Percentiles rank a stretch among this genome's conserved stretches.
Conservation (phyloP, 2,113 vertebrate species). For the Zosterops borbonicus region DNA sequence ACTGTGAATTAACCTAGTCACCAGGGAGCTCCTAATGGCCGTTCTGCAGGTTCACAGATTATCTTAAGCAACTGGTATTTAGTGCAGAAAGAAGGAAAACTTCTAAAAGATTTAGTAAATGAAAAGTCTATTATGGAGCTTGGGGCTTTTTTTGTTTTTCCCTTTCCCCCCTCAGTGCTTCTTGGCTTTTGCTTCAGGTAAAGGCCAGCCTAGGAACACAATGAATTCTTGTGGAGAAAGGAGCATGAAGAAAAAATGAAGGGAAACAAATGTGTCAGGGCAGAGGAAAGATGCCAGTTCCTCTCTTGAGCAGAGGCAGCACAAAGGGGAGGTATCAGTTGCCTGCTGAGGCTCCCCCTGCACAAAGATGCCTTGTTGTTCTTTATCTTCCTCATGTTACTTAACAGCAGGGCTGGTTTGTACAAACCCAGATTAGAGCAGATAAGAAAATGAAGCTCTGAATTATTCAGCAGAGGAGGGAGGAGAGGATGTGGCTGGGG, state of each 20-base stretch:
- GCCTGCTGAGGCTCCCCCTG: background rate
- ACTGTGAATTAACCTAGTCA: slow-evolving; percentile 70
- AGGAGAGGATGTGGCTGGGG: background rate
- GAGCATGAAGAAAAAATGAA: background rate
- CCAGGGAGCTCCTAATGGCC: slow-evolving; percentile 69
- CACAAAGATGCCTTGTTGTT: slow-evolving; percentile 17
- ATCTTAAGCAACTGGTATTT: slow-evolving; percentile 70
- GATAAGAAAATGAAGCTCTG: slow-evolving; percentile 55
- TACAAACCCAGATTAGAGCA: slow-evolving; percentile 48
- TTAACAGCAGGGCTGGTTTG: slow-evolving; percentile 49
- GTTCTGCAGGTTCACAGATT: slow-evolving; percentile 58
- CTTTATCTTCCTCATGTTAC: slow-evolving; percentile 31
- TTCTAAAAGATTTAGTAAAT: slow-evolving; percentile 62
- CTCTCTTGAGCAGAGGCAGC: background rate
- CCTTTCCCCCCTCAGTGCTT: background rate
- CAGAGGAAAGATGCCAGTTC: background rate
- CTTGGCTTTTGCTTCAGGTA: background rate
- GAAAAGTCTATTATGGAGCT: slow-evolving; percentile 56
- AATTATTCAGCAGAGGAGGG: slow-evolving; percentile 42
- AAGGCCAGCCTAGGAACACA: background rate
- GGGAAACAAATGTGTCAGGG: background rate
- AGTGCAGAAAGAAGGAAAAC: slow-evolving; percentile 61
- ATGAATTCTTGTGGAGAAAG: background rate
- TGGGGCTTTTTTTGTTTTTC: background rate
- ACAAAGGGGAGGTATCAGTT: slow-evolving; percentile 7